Evolutionary conservation across 2,888 invertebrate genomes (phyloP), one percentile per base, ranked within the genome.

Genomic region (Drosophila acutilabella): DNA sequence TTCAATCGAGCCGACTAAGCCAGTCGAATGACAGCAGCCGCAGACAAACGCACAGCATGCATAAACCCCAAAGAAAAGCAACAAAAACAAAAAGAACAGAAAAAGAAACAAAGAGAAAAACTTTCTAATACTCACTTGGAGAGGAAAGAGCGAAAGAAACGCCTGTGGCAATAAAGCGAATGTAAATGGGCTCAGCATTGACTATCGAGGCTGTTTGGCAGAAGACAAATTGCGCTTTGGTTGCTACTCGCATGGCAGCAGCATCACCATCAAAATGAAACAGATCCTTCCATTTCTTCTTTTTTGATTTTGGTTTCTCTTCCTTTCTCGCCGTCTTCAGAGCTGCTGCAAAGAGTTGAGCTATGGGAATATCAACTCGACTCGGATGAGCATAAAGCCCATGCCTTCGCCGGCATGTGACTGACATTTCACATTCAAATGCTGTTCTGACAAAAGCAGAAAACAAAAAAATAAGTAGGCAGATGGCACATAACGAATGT

Each of bases 161-260:
- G 61, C 58, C 67, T 64, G 26, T 67, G 73, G 66, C 71, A 78
- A 76, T 71, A 75, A 71, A 76, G 78, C 56, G 77, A 84, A 64
- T 83, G 84, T 76, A 81, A 89, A 85, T 79, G 78, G 81, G 87
- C 79, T 84, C 80, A 82, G 72, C 73, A 79, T 73, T 74, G 81
- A 80, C 78, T 72, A 80, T 88, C 78, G 87, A 74, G 66, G 71
- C 82, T 75, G 81, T 64, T 78, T 78, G 84, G 64, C 80, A 81
- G 71, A 89, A 91, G 91, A 90, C 90, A 91, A 91, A 90, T 90
- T 90, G 88, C 90, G 80, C 88, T 87, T 87, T 82, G 87, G 79
- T 67, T 71, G 70, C 51, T 51, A 51, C 57, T 71, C 53, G 18
- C 14, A 52, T 59, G 81, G 80, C 84, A 76, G 71, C 69, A 81